Conservation (phyloP, 2,888 invertebrate species). For the Idaea dimidiata region DNA sequence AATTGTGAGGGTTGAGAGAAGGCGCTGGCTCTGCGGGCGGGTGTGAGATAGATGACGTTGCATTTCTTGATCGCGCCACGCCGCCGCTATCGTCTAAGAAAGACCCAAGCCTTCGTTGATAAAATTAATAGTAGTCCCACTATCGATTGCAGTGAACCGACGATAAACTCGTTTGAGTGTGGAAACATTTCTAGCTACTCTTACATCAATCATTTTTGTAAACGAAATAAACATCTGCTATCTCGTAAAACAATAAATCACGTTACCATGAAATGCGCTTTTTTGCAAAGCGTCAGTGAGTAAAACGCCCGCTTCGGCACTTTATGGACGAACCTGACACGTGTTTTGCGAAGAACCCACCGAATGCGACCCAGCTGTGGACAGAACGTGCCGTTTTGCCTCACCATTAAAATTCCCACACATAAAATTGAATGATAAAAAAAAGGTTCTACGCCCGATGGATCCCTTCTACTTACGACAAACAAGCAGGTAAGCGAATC, state of each 20-base stretch:
- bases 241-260: slow-evolving; percentile 53
- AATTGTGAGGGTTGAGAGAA: slow-evolving; percentile 55
- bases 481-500: slow-evolving; percentile 79
- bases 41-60: slow-evolving; percentile 68
- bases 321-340: slow-evolving; percentile 59
- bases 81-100: slow-evolving; percentile 35
- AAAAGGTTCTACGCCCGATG: slow-evolving; percentile 62
- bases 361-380: slow-evolving; percentile 72
- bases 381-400: slow-evolving; percentile 75
- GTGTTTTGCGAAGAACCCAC: slow-evolving; percentile 65
- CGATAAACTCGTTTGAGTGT: slow-evolving; percentile 68
- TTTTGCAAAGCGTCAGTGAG: slow-evolving; percentile 34
- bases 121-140: slow-evolving; percentile 65
- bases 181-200: slow-evolving; percentile 49
- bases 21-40: slow-evolving; percentile 44
- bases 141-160: slow-evolving; percentile 56
- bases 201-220: slow-evolving; percentile 68
- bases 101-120: slow-evolving; percentile 51
- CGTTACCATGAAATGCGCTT: slow-evolving; percentile 36
- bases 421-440: slow-evolving; percentile 73
- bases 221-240: slow-evolving; percentile 68
- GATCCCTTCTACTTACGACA: slow-evolving; percentile 74
- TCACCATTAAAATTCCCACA: slow-evolving; percentile 78
- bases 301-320: slow-evolving; percentile 32
- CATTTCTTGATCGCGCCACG: slow-evolving; percentile 50